phyloP scores from a whole-genome alignment of 2,797 vertebrate genomes.

The Brachyrhaphis roseni region DNA sequence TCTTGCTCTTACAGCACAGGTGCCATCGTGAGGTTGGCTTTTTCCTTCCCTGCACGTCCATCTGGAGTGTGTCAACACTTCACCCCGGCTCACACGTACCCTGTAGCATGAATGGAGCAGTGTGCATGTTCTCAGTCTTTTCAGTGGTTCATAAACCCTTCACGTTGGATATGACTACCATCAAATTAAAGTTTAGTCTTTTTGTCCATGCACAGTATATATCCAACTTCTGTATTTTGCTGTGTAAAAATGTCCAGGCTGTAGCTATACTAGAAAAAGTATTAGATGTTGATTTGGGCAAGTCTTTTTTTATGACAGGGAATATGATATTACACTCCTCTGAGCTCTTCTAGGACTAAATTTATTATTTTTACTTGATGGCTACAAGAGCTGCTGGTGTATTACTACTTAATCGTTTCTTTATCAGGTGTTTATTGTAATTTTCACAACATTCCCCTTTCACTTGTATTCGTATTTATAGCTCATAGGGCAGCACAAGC shows the following conservation, averaged over 20 bases:
- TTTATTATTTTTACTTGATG: neutral
- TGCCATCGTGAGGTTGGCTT: neutral
- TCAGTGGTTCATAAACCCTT: conserved; percentile 2
- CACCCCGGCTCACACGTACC: neutral
- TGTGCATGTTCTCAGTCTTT: neutral
- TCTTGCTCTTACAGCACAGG: neutral
- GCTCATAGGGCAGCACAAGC: neutral
- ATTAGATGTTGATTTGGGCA: neutral
- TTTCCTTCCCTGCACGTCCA: neutral
- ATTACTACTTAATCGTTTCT: neutral
- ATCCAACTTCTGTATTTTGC: neutral
- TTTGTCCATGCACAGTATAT: neutral
- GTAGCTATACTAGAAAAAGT: neutral
- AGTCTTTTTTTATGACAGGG: conserved; percentile 1
- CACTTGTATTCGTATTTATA: neutral
- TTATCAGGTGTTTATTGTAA: neutral
- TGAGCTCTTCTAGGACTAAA: neutral
- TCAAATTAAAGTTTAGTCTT: conserved; percentile 8
- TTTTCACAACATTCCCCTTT: neutral
- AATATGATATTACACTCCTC: neutral
- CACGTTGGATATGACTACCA: neutral
- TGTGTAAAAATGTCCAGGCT: neutral
- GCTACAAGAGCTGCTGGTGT: neutral
- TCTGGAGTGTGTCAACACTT: conserved; percentile 15
- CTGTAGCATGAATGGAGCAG: neutral